These are phyloP conservation scores for Rhinichthys klamathensis DNA, from an alignment of 2,113 vertebrate genomes.

Conservation along the genomic window DNA sequence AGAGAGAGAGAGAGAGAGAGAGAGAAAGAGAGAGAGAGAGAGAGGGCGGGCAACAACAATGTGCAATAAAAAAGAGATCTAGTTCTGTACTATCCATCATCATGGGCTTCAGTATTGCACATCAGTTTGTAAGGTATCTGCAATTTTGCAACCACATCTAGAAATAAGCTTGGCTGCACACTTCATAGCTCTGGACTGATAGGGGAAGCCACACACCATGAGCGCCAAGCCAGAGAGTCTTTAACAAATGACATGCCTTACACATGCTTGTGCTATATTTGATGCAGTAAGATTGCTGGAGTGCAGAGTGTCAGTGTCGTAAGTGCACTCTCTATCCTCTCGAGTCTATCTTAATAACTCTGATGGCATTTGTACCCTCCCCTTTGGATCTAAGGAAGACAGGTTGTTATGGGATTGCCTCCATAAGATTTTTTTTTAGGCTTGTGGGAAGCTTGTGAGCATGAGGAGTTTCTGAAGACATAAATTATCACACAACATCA, in stretches of 20 bases:
- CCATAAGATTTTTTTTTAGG: background rate
- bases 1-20: too few relatives aligned
- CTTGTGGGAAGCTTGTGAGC: slow-evolving; percentile 1
- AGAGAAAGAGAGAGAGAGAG: too few relatives aligned
- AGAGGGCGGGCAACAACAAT: too few relatives aligned
- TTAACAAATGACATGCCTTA: slow-evolving; percentile 12
- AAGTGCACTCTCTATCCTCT: slow-evolving; percentile 39
- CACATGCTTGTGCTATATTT: slow-evolving; percentile 27
- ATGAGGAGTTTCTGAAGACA: background rate
- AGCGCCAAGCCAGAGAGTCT: background rate
- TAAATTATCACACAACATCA: background rate
- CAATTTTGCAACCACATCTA: background rate
- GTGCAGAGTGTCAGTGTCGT: background rate
- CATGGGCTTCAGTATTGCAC: background rate
- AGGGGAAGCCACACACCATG: slow-evolving; percentile 4
- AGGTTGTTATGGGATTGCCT: slow-evolving; percentile 8
- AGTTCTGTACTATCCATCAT: background rate
- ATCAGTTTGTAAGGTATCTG: background rate
- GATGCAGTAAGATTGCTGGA: slow-evolving; percentile 12
- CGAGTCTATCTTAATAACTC: slow-evolving; percentile 18
- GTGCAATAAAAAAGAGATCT: background rate
- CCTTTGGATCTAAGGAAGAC: background rate
- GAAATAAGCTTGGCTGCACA: background rate
- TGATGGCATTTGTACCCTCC: background rate
- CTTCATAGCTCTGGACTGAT: slow-evolving; percentile 1